Percentiles rank a stretch among this genome's conserved stretches.
Conservation (phyloP, 2,888 invertebrate genomes). For the Plagiodera versicolora region DNA sequence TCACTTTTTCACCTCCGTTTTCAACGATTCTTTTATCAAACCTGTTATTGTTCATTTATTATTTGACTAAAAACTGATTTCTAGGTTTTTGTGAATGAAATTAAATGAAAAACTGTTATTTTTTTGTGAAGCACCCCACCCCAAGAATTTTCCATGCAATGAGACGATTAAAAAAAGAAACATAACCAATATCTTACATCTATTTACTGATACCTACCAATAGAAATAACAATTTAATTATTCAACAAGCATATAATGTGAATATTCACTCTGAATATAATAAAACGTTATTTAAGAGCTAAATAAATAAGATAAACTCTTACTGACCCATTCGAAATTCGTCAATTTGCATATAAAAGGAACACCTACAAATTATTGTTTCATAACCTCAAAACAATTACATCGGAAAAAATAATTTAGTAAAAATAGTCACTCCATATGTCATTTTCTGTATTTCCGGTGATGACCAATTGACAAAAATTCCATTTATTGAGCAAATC, state of each 20-base stretch:
- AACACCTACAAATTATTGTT: conserved; percentile 3
- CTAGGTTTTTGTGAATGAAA: too few species aligned
- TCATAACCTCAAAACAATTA: too few species aligned
- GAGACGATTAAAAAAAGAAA: too few species aligned
- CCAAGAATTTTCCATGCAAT: too few species aligned
- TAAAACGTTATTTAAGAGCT: conserved; percentile 18
- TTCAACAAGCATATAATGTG: conserved; percentile 33
- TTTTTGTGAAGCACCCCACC: too few species aligned
- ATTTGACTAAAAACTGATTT: background rate
- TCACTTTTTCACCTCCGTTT: background rate
- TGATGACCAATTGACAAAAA: too few species aligned
- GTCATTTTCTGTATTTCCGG: too few species aligned
- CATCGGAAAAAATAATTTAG: too few species aligned
- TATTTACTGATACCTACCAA: conserved; percentile 33
- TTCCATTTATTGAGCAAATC: too few species aligned
- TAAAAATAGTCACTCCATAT: too few species aligned
- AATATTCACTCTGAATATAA: conserved; percentile 22
- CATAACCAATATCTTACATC: conserved; percentile 12
- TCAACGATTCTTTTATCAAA: background rate
- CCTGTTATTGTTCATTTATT: background rate
- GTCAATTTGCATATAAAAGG: background rate
- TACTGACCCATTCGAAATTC: conserved; percentile 21
- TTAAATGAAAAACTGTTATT: too few species aligned
- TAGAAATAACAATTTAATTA: conserved; percentile 32
- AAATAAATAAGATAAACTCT: conserved; percentile 23